Base-by-base conservation (phyloP, 2,888 invertebrate species). In the Creontiades dilutus region DNA sequence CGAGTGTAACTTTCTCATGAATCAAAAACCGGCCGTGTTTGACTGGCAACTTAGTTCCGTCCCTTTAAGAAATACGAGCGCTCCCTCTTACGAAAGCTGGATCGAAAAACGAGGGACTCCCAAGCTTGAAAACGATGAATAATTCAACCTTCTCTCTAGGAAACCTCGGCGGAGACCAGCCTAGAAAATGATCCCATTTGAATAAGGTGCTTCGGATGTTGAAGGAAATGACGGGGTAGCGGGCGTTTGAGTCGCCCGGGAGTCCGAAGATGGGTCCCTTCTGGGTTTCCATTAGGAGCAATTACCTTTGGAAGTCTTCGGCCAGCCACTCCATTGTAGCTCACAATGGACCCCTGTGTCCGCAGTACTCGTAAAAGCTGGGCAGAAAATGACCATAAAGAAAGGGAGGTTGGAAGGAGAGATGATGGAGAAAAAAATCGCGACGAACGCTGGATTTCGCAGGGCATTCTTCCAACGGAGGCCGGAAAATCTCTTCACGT, bases 141-240 rank as follows among this genome's bases (percentile, higher is more conserved):
- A 86, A 86, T 86, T 86, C 86, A 86, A 68, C 68, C 27, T 2
- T 68, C 23, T 23, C 68, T 52, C n/a, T 28, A 37, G n/a, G 75
- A 75, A n/a, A n/a, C 52, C 82, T 27, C 19, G 14, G 82, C 5
- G 23, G 47, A 86, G 86, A 28, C 14, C 78, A 52, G 82, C 19
- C 85, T 68, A 55, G 75, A 75, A 86, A 86, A 86, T 86, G 86
- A 86, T 55, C 86, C 75, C 86, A 86, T 86, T 86, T 86, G 86
- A 86, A 86, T 86, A 86, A 75, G 86, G 19, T 86, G 86, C 82
- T 19, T 46, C 37, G 80, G 37, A 27, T 52, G 55, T 19, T 52
- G 47, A 82, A 37, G 86, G 68, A 86, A 86, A 86, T 86, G 86
- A 86, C 48, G 86, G 68, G 86, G 68, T 86, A 48, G 27, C 16